Conservation (phyloP, 2,888 invertebrate species). For the Ectemnius continuus region DNA sequence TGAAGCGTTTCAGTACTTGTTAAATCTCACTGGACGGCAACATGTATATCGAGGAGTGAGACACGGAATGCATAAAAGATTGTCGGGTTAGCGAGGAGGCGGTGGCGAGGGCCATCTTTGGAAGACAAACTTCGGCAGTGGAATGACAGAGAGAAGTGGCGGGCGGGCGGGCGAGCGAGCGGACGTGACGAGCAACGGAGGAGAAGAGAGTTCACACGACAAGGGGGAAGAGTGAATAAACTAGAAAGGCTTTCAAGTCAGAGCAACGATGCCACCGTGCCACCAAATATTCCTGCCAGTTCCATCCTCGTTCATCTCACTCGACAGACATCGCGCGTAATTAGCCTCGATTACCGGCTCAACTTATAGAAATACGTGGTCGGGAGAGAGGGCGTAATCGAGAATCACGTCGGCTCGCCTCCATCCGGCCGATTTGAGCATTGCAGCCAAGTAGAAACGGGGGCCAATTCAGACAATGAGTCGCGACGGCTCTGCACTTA, state of each 20-base stretch:
- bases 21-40: neutral
- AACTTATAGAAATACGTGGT: neutral
- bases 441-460: neutral
- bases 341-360: neutral
- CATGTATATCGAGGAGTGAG: neutral
- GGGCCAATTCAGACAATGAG: neutral
- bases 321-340: neutral
- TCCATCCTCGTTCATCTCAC: neutral
- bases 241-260: constrained; percentile 16
- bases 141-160: constrained; percentile 25
- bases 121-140: constrained; percentile 31
- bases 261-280: constrained; percentile 15
- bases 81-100: neutral
- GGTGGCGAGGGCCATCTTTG: constrained; percentile 13
- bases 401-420: neutral
- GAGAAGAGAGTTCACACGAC: constrained; percentile 28
- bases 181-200: constrained; percentile 8
- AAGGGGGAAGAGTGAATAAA: constrained; percentile 35
- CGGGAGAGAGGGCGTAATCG: neutral
- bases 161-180: no score
- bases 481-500: constrained; percentile 7
- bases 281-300: neutral
- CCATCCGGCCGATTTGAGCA: constrained; percentile 1
- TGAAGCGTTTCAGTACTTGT: neutral
- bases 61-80: constrained; percentile 1